phyloP scores from a whole-genome alignment of 2,888 invertebrate species.

The Ophion costatus region DNA sequence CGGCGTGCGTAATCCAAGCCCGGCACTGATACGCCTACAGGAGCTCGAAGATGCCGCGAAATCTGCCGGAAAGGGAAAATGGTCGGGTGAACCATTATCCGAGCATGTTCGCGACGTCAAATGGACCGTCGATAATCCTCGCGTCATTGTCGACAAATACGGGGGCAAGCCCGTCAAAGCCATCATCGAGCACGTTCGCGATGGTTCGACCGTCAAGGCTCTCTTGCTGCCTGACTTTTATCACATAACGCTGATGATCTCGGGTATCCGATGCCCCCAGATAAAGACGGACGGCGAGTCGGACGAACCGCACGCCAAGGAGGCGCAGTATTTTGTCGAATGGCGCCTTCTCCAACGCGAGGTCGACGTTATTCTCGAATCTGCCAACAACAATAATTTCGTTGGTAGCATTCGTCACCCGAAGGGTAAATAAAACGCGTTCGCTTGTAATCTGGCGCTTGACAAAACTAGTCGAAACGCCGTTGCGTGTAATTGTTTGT shows the following conservation, averaged over 20 bases:
- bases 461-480: neutral
- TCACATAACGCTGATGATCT: constrained; percentile 97
- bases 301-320: constrained; percentile 92
- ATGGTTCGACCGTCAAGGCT: constrained; percentile 97
- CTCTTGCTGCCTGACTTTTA: constrained; percentile 96
- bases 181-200: constrained; percentile 98
- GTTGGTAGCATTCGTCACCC: constrained; percentile 97
- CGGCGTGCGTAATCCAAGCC: constrained; percentile 86
- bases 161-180: constrained; percentile 95
- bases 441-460: neutral
- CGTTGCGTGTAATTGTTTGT: neutral
- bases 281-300: constrained; percentile 88
- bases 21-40: constrained; percentile 88
- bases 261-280: constrained; percentile 94
- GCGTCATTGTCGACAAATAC: constrained; percentile 92
- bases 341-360: constrained; percentile 95
- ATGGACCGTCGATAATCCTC: constrained; percentile 95
- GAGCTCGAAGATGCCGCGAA: constrained; percentile 97
- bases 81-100: constrained; percentile 85
- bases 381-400: constrained; percentile 96
- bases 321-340: constrained; percentile 97
- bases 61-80: constrained; percentile 93
- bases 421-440: constrained; percentile 84
- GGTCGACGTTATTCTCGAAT: constrained; percentile 95
- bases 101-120: constrained; percentile 94